Evolutionary conservation across 2,113 vertebrate species (phyloP).

Genomic region (Toxotes chatareus): DNA sequence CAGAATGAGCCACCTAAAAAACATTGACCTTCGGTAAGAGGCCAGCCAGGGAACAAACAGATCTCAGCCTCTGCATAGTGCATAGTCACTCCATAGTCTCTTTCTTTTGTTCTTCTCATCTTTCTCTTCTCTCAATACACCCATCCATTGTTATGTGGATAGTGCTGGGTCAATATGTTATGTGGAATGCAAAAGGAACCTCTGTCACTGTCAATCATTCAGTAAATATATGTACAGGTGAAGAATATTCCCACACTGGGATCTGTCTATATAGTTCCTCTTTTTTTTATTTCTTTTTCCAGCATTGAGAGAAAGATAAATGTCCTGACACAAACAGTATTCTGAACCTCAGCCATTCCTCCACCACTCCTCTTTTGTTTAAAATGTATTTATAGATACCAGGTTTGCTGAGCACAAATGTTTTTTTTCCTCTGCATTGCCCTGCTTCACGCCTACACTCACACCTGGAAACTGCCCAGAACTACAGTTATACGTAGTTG

Average conservation of each 20-base stretch:
- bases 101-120: not conserved
- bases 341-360: not conserved
- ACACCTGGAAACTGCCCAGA: conserved; percentile 29
- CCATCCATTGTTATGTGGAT: conserved; percentile 30
- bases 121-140: conserved; percentile 10
- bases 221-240: not conserved
- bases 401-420: conserved; percentile 39
- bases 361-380: not conserved
- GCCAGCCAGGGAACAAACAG: conserved; percentile 8
- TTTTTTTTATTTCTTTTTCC: conserved; percentile 18
- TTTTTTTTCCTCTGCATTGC: conserved; percentile 1
- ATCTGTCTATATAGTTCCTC: not conserved
- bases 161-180: conserved; percentile 39
- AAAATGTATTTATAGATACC: conserved; percentile 45
- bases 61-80: conserved; percentile 14
- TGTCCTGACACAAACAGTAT: conserved; percentile 18
- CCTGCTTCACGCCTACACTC: conserved; percentile 9
- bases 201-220: conserved; percentile 23
- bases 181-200: conserved; percentile 38
- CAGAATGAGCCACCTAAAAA: conserved; percentile 89
- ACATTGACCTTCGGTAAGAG: conserved; percentile 92
- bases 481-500: not conserved
- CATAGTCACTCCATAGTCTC: not conserved
- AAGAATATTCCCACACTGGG: not conserved
- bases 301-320: conserved; percentile 26